Evolutionary conservation across 2,113 vertebrate genomes (phyloP), one percentile per base, ranked within the genome.

Genomic region (Cavia aperea): DNA sequence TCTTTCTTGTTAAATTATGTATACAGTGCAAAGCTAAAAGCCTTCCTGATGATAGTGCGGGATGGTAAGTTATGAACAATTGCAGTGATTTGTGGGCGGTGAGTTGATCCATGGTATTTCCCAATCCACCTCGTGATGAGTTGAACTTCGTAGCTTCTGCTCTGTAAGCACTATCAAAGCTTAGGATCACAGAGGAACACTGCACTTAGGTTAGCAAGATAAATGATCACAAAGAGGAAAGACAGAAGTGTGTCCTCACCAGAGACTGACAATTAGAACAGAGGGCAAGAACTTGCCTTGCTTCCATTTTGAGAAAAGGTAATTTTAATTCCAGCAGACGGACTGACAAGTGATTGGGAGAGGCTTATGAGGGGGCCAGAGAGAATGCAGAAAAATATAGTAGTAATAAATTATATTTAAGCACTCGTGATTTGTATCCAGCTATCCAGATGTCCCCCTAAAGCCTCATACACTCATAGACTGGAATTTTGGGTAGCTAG

Each of bases 1-100:
- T 92, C 86, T 89, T 96, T 82, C 94, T 96, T 75, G 89, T 95
- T 96, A 96, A 94, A 79, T 78, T 91, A 72, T 79, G 81, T 73
- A 84, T 68, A 46, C 26, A 23, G 94, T 7, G 23, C 29, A 51
- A 7, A 5, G 94, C 86, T 95, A 95, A 96, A 95, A 95, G 94
- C 81, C 84, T 95, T 87, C 63, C 43, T 86, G 94, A 93, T 75
- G 94, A 78, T 21, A 88, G 79, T 66, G 88, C 51, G 26, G 51
- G 66, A 58, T 24, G 58, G 56, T 86, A 72, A 92, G 94, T 87
- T 90, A 85, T 11, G 21, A 5, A 36, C 0, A 10, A 78, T 18
- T 24, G 66, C 72, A 23, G 81, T 87, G 93, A 93, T 96, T 96
- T 96, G 94, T 91, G 89, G 70, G 81, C 46, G 85, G 46, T 13